These are phyloP conservation scores for Rallus limicola DNA, from an alignment of 2,113 vertebrate genomes.

Conservation along the genomic window DNA sequence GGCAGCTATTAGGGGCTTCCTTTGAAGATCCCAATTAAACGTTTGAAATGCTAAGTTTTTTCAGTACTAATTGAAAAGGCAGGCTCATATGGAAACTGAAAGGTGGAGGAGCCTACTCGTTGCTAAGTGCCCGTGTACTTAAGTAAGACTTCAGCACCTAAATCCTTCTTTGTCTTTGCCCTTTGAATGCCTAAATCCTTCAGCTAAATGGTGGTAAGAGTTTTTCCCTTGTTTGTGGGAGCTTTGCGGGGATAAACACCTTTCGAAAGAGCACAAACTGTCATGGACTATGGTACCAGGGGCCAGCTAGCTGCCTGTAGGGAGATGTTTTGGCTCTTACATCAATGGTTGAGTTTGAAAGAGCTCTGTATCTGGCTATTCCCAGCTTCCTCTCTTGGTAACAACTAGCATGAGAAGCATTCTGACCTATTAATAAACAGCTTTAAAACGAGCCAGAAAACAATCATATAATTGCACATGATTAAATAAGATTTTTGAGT, in stretches of 20 bases:
- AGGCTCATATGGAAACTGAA: neutral
- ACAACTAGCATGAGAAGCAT: neutral
- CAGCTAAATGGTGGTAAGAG: neutral
- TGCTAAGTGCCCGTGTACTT: neutral
- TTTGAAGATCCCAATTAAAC: conserved; percentile 5
- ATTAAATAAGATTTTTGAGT: neutral
- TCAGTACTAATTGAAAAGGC: neutral
- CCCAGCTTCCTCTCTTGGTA: neutral
- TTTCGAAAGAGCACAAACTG: neutral
- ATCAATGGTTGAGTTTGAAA: neutral
- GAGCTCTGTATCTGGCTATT: neutral
- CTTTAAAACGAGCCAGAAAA: neutral
- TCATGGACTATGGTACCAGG: accelerated
- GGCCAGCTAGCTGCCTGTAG: neutral
- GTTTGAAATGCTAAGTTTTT: neutral
- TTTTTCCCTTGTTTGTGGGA: neutral
- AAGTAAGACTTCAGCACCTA: neutral
- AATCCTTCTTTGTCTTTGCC: neutral
- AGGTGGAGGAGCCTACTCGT: neutral
- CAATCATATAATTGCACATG: neutral
- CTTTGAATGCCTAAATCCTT: neutral
- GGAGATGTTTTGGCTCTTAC: neutral
- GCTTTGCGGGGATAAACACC: neutral
- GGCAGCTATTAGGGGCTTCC: neutral
- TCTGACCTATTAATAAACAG: neutral